Conservation (phyloP, 2,113 vertebrate species). For the Brachionichthys hirsutus region DNA sequence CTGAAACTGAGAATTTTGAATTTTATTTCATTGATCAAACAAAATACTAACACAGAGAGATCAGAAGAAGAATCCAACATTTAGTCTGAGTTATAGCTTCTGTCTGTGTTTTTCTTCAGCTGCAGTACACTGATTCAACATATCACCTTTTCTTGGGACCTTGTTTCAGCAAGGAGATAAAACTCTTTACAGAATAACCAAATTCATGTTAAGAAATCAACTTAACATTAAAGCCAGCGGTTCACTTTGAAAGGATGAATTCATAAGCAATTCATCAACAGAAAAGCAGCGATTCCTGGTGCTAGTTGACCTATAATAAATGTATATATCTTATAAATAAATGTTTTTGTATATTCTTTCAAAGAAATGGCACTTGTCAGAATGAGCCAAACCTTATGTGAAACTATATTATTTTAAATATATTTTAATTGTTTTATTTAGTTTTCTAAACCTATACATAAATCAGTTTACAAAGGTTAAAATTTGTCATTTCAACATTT, state of each 20-base stretch:
- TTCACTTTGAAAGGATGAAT: too few species aligned
- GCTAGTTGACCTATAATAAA: too few species aligned
- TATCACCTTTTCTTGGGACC: constrained; percentile 3
- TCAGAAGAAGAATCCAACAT: constrained; percentile 24
- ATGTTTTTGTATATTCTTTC: constrained; percentile 17
- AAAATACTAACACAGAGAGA: constrained; percentile 78
- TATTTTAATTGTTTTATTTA: background rate
- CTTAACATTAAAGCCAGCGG: constrained; percentile 8
- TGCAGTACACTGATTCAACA: background rate
- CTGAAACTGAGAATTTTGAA: constrained; percentile 1
- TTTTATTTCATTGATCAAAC: constrained; percentile 52
- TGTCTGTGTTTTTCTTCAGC: constrained; percentile 7
- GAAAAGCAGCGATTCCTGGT: too few species aligned
- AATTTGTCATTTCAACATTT: constrained; percentile 24
- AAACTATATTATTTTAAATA: constrained; percentile 11
- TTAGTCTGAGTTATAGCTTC: constrained; percentile 6
- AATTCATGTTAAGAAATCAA: constrained; percentile 30
- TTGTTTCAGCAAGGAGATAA: constrained; percentile 18
- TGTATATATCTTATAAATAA: too few species aligned
- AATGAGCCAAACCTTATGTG: constrained; percentile 4
- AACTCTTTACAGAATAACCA: constrained; percentile 21
- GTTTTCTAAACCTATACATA: constrained; percentile 8
- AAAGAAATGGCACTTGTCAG: constrained; percentile 34
- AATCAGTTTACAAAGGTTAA: background rate
- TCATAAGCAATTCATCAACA: too few species aligned